These are phyloP conservation scores for Agrotis ipsilon DNA, from an alignment of 2,888 invertebrate species.

Conservation along the genomic window DNA sequence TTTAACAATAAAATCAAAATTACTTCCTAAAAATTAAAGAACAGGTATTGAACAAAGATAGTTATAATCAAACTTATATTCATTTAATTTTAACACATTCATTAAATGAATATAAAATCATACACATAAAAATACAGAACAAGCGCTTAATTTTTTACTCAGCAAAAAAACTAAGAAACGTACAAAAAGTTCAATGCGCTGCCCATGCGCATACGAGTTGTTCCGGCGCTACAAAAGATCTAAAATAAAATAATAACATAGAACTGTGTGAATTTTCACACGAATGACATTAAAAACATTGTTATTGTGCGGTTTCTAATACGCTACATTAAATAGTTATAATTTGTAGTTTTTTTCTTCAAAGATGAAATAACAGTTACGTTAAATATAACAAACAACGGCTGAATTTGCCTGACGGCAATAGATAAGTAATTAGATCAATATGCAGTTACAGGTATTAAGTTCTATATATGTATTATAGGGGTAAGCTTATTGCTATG, in stretches of 20 bases:
- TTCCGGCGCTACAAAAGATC: conserved; percentile 65
- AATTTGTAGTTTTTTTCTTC: not conserved
- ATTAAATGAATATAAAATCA: not conserved
- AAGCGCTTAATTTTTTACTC: conserved; percentile 15
- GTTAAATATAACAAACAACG: not conserved
- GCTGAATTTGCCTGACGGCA: no score
- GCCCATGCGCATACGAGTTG: conserved; percentile 37
- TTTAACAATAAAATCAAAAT: not conserved
- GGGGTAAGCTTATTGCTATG: not conserved
- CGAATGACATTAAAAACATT: conserved; percentile 60
- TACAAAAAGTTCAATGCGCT: conserved; percentile 51
- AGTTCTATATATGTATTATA: not conserved
- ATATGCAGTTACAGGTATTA: no score
- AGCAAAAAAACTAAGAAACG: conserved; percentile 8
- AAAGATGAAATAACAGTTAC: not conserved
- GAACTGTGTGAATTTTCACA: conserved; percentile 76
- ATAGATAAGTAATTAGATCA: no score
- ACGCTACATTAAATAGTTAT: conserved; percentile 36
- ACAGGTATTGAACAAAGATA: not conserved
- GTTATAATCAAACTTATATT: conserved; percentile 8
- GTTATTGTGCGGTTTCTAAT: conserved; percentile 61
- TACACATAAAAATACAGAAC: not conserved
- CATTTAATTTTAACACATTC: conserved; percentile 12
- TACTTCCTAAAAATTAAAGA: not conserved
- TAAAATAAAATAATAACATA: conserved; percentile 67